These are phyloP conservation scores for Amaurobius ferox DNA, from an alignment of 2,888 invertebrate species.

Conservation along the genomic window DNA sequence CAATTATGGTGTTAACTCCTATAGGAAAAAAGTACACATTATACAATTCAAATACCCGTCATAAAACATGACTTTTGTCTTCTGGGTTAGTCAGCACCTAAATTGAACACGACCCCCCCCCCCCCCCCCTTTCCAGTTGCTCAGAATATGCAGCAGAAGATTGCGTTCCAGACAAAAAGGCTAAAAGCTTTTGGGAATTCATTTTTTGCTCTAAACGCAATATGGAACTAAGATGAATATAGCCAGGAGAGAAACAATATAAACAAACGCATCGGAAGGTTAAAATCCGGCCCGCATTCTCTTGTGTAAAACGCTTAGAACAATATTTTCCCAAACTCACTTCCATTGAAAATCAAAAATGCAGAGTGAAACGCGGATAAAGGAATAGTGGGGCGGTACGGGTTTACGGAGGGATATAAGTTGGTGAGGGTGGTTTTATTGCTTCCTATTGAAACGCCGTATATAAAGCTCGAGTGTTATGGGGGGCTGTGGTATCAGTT, in stretches of 20 bases:
- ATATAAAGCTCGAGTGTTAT: no score
- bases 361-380: neutral
- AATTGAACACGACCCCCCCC: no score
- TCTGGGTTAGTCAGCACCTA: no score
- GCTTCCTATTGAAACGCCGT: neutral
- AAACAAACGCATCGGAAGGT: constrained; percentile 31
- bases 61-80: no score
- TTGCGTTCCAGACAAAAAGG: constrained; percentile 58
- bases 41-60: no score
- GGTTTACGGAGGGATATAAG: neutral
- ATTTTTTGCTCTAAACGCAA: constrained; percentile 62
- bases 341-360: neutral
- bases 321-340: neutral
- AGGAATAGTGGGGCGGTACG: neutral
- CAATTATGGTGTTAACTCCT: no score
- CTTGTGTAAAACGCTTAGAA: neutral
- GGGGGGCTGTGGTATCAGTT: no score
- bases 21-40: no score
- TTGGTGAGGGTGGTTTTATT: constrained; percentile 4
- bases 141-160: constrained; percentile 20
- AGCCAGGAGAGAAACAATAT: constrained; percentile 29
- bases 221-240: constrained; percentile 69
- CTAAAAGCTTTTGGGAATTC: constrained; percentile 56
- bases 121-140: no score
- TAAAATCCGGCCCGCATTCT: no score